Percentiles rank a stretch among this genome's conserved stretches.
These are phyloP conservation scores for Hirtodrosophila alboralis DNA, from an alignment of 2,888 invertebrate species.

Conservation along the genomic window DNA sequence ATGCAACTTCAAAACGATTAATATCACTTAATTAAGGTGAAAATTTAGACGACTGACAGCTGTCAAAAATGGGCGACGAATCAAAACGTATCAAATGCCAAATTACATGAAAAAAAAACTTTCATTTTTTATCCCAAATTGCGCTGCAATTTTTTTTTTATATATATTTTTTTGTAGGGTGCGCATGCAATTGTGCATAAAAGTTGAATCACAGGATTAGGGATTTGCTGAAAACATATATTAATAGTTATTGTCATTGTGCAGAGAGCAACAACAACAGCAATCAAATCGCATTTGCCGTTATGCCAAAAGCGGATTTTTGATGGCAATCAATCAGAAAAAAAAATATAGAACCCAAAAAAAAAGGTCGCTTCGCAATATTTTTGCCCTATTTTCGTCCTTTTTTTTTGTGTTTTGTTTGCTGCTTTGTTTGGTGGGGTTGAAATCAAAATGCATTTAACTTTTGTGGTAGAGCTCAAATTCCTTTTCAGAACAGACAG, in stretches of 20 bases:
- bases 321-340: constrained; percentile 78
- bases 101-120: constrained; percentile 25
- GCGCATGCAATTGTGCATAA: constrained; percentile 73
- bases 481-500: constrained; percentile 35
- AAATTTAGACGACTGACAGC: constrained; percentile 73
- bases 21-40: constrained; percentile 80
- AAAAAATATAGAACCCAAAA: constrained; percentile 38
- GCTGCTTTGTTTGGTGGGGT: no score
- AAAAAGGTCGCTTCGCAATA: constrained; percentile 42
- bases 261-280: constrained; percentile 42
- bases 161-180: constrained; percentile 27
- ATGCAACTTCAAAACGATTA: constrained; percentile 52
- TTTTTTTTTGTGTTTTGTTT: no score
- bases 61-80: constrained; percentile 64
- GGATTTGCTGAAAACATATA: constrained; percentile 75
- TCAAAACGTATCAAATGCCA: constrained; percentile 62
- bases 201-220: constrained; percentile 57
- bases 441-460: constrained; percentile 77
- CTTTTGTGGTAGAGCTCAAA: constrained; percentile 67
- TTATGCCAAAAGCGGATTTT: constrained; percentile 77
- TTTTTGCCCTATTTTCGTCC: constrained; percentile 41
- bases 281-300: constrained; percentile 75
- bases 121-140: constrained; percentile 40
- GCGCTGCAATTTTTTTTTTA: constrained; percentile 41
- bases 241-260: constrained; percentile 68